Conservation (phyloP, 2,113 vertebrate genomes). For the Urocitellus parryii region DNA sequence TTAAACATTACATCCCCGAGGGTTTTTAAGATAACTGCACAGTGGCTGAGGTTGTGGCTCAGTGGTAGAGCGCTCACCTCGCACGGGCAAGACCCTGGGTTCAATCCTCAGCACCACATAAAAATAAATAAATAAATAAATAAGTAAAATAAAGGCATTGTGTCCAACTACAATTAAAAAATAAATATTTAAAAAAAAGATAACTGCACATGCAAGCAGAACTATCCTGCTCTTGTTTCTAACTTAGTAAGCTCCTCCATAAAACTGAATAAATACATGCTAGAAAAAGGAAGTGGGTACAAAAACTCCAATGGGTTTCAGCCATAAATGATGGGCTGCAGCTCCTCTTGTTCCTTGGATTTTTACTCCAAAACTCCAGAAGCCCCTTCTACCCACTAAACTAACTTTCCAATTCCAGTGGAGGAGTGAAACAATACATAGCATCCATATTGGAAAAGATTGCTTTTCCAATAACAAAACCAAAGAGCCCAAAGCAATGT, state of each 20-base stretch:
- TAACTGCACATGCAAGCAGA: neutral
- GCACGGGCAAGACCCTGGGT: too few relatives aligned
- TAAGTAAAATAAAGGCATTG: too few relatives aligned
- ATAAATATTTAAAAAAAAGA: too few relatives aligned
- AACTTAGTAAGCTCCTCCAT: slow-evolving; percentile 5
- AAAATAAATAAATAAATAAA: too few relatives aligned
- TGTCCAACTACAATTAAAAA: too few relatives aligned
- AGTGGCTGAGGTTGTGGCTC: too few relatives aligned
- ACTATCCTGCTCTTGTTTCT: slow-evolving; percentile 3
- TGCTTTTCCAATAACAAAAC: neutral
- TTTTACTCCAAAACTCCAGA: neutral
- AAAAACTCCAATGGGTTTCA: neutral
- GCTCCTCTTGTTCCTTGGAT: neutral
- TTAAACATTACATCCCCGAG: slow-evolving; percentile 58
- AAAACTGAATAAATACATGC: slow-evolving; percentile 45
- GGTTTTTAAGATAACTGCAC: neutral
- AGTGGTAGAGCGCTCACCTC: too few relatives aligned
- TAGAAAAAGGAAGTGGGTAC: neutral
- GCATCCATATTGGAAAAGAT: too few relatives aligned
- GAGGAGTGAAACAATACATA: neutral
- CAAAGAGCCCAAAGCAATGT: neutral
- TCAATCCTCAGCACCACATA: too few relatives aligned
- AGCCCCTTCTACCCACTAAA: neutral
- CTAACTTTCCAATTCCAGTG: neutral
- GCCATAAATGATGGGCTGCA: neutral